A percentile compares a stretch with the other conserved stretches of the same genome.
Evolutionary conservation across 2,888 invertebrate species (phyloP).

Genomic region (Ormyrus rosae): DNA sequence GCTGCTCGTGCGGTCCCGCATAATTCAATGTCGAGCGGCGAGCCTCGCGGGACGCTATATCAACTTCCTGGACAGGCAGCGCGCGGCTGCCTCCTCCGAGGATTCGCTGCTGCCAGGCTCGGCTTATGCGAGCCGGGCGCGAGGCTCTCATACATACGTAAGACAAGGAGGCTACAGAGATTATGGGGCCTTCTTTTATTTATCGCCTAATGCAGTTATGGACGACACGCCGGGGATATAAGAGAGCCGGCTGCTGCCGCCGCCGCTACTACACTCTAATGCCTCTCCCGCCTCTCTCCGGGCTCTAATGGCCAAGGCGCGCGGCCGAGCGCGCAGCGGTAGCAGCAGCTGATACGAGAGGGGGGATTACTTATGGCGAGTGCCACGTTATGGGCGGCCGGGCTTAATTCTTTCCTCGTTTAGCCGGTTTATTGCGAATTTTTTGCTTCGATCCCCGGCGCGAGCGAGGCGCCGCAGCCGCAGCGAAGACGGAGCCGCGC

Average conservation of each 20-base stretch:
- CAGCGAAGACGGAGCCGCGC: too few species aligned
- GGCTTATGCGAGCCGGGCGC: not conserved
- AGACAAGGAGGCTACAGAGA: conserved; percentile 58
- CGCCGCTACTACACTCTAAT: conserved; percentile 26
- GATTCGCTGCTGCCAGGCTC: conserved; percentile 31
- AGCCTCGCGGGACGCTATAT: conserved; percentile 70
- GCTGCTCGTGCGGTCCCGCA: conserved; percentile 56
- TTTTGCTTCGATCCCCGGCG: too few species aligned
- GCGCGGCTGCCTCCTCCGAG: conserved; percentile 24
- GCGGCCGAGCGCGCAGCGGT: not conserved
- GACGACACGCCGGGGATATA: conserved; percentile 66
- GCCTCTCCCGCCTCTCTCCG: conserved; percentile 9
- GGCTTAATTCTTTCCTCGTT: conserved; percentile 37
- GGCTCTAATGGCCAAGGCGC: conserved; percentile 38
- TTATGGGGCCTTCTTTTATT: conserved; percentile 70
- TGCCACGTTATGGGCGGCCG: not conserved
- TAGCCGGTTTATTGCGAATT: not conserved
- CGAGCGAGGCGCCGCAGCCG: too few species aligned
- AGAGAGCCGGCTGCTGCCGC: not conserved
- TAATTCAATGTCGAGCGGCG: conserved; percentile 71
- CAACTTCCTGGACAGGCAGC: conserved; percentile 67
- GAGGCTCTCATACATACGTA: conserved; percentile 17
- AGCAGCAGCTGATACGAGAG: conserved; percentile 15
- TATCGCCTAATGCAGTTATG: conserved; percentile 67
- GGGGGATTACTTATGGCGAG: conserved; percentile 18